Percentiles rank a stretch among this genome's conserved stretches.
Evolutionary conservation across 2,113 vertebrate genomes (phyloP).

Genomic region (Entomyzon cyanotis): DNA sequence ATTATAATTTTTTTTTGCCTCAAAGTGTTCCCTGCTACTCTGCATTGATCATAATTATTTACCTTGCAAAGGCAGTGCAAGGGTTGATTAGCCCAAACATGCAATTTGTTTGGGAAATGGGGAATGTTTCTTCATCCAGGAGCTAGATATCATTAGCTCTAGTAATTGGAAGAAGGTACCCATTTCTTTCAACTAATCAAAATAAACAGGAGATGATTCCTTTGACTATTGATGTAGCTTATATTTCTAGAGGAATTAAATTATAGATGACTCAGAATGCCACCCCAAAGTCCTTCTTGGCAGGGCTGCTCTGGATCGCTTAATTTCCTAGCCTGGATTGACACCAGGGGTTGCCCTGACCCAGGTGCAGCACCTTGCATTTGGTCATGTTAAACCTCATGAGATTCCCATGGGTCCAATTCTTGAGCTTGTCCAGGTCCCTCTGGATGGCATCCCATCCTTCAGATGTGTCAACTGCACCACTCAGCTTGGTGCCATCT

Average conservation of each 20-base stretch:
- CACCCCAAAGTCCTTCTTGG: background rate
- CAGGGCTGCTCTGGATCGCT: background rate
- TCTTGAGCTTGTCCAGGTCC: accelerated
- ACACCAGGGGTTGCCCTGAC: background rate
- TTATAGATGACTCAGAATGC: background rate
- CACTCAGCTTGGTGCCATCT: background rate
- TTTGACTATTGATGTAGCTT: background rate
- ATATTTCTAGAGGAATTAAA: background rate
- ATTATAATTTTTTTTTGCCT: background rate
- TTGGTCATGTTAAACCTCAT: background rate
- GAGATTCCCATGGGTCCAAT: background rate
- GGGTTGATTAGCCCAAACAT: background rate
- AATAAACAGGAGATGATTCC: background rate
- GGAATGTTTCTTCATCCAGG: background rate
- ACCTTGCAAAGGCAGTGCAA: background rate
- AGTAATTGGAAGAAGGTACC: background rate
- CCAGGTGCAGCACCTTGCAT: background rate
- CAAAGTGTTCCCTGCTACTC: background rate
- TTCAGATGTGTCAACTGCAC: background rate
- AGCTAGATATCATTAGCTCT: background rate
- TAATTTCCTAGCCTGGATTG: background rate
- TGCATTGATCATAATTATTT: background rate
- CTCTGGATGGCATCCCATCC: background rate
- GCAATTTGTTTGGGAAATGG: background rate
- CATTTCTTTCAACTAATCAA: background rate